Conservation (phyloP, 2,888 invertebrate genomes). For the Melinaea marsaeus region DNA sequence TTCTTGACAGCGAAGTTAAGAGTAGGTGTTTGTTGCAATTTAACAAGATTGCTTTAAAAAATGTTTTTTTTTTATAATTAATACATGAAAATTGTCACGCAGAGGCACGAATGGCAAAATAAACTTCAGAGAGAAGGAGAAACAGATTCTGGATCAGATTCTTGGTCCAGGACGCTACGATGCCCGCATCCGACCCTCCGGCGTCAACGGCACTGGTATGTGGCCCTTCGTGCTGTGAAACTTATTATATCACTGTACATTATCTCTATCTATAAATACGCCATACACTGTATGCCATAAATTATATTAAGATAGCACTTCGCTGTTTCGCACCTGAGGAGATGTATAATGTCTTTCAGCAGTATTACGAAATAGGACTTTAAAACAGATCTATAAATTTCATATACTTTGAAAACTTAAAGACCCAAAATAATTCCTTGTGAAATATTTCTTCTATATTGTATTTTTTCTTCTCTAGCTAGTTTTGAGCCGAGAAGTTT, state of each 20-base stretch:
- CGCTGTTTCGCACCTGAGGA: slow-evolving; percentile 19
- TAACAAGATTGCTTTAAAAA: too few species aligned
- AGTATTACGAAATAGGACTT: too few species aligned
- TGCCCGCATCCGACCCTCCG: slow-evolving; percentile 94
- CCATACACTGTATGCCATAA: slow-evolving; percentile 14
- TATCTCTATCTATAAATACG: slow-evolving; percentile 26
- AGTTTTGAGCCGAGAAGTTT: too few species aligned
- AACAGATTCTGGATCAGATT: slow-evolving; percentile 95
- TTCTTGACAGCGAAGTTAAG: too few species aligned
- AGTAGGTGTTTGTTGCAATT: too few species aligned
- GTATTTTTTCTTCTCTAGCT: too few species aligned
- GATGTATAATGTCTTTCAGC: too few species aligned
- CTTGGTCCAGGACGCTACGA: slow-evolving; percentile 94
- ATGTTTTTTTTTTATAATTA: too few species aligned
- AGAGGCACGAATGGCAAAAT: slow-evolving; percentile 89
- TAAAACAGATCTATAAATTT: slow-evolving; percentile 3
- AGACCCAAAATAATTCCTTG: slow-evolving; percentile 15
- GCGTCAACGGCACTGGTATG: slow-evolving; percentile 96
- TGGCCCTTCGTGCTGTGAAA: slow-evolving; percentile 31
- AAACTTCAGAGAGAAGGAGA: slow-evolving; percentile 96
- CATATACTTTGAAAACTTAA: slow-evolving; percentile 10
- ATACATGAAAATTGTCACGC: background rate
- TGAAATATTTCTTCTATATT: slow-evolving; percentile 1
- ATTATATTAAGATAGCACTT: slow-evolving; percentile 7
- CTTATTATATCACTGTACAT: slow-evolving; percentile 15